These are phyloP conservation scores for Aptenodytes patagonicus DNA, from an alignment of 2,113 vertebrate genomes.

Conservation along the genomic window DNA sequence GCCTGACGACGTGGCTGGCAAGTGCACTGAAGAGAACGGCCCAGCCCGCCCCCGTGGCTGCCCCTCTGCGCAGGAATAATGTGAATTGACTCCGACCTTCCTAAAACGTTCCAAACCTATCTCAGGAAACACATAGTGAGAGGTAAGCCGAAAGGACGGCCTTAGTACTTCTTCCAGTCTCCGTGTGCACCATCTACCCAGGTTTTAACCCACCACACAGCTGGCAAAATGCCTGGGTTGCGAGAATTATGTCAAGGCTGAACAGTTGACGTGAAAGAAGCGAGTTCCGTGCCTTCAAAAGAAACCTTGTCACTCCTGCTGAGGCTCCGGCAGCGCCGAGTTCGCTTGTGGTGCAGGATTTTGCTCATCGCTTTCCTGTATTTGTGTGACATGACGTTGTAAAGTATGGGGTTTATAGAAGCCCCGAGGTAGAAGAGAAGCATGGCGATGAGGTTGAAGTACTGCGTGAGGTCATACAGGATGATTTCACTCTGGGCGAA, in stretches of 20 bases:
- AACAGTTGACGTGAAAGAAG: neutral
- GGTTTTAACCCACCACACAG: neutral
- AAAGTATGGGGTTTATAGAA: conserved; percentile 13
- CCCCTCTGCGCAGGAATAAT: neutral
- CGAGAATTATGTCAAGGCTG: neutral
- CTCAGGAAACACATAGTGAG: rapidly evolving
- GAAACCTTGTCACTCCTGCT: neutral
- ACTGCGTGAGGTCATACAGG: neutral
- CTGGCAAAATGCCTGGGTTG: neutral
- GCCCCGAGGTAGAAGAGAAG: conserved; percentile 29
- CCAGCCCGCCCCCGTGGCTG: neutral
- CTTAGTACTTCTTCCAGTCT: neutral
- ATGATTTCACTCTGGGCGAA: neutral
- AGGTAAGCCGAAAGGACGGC: neutral
- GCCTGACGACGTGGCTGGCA: rapidly evolving
- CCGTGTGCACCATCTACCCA: rapidly evolving
- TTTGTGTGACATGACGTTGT: neutral
- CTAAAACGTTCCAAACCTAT: neutral
- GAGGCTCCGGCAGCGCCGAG: neutral
- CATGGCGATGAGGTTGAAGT: conserved; percentile 31
- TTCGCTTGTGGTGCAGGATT: neutral
- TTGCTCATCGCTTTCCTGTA: neutral
- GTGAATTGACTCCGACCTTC: neutral
- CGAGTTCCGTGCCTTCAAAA: neutral
- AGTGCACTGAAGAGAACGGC: neutral